Base-by-base conservation (phyloP, 1,140 invertebrate genomes). In the Macrotrachela quadricornifera region DNA sequence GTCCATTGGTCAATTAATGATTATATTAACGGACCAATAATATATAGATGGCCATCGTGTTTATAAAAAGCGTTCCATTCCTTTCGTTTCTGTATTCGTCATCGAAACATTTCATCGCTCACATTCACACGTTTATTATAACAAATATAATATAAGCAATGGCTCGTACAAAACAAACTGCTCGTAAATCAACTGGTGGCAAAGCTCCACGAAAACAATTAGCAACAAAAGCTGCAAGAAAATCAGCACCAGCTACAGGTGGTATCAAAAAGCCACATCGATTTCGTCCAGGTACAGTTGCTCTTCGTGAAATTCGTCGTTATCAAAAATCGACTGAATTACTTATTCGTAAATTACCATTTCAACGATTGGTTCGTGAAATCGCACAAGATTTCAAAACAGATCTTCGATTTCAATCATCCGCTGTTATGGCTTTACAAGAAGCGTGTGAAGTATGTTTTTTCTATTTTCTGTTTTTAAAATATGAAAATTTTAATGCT, bases 121-220 rank as follows among this genome's bases (percentile, higher is more conserved):
- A 4, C 21, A 30, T 30, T 30, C 21, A 30, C 21, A 30, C 21
- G 21, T 30, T 30, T 30, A 30, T 30, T 30, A 30, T 4, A 30
- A 4, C 21, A 4, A 30, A 4, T 30, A n/a, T n/a, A n/a, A n/a
- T 8, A 30, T 30, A 30, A 30, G 40, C 10, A 42, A 83, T 83
- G 81, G 81, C 81, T 57, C 79, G 81, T 78, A 84, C 81, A 8
- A 84, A 84, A 74, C 81, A 83, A 61, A 84, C 81, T 18, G 81
- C 81, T 16, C 78, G 81, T 73, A 71, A 71, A 57, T 69, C 68
- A 15, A 72, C 71, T 52, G 71, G 71, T 57, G 71, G 71, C 46
- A 73, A 73, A 57, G 71, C 71, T 51, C 71, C 71, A 6, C 58
- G 71, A 45, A 73, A 74, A 58, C 70, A 73, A 57, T 57, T 73